Evolutionary conservation across 2,797 vertebrate genomes (phyloP), one percentile per base, ranked within the genome.

Genomic region (Sternarchorhynchus goeldii): DNA sequence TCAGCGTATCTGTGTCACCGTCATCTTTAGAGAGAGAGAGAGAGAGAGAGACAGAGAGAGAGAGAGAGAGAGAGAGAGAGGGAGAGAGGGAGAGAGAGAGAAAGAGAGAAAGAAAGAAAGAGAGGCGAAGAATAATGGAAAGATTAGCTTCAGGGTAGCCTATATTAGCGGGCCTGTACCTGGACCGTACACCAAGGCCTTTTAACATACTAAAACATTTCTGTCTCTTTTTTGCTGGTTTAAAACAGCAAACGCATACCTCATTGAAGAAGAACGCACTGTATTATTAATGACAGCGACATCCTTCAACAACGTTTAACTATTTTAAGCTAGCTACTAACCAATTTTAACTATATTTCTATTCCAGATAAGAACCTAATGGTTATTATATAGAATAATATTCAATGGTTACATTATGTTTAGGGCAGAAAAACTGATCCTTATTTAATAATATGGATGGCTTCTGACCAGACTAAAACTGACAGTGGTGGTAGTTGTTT

Each of bases 141-240:
- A 63, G 29, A 63, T 78, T 75, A 36, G 36, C 31, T 75, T n/a
- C 70, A 80, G 55, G 39, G 21, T 64, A 34, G 18, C 56, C 58
- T 16, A 72, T 55, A 31, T 57, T 39, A 57, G 34, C 16, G 5
- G 29, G 76, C 36, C 21, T 29, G 21, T 60, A 36, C 66, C 66
- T 66, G 6, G 12, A 65, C n/a, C 17, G 63, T 36, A 74, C 41
- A 57, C 65, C 56, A 2, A 45, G 58, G 50, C n/a, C 59, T 68
- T 74, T 69, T 10, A 73, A 77, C 64, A 67, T n/a, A 56, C 21
- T 3, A 14, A 55, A 25, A 29, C 39, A 50, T 63, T 31, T 17
- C 4, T 12, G 10, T 53, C 17, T 8, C 8, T 29, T 17, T 31
- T 53, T 10, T 45, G 4, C 10, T 45, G 20, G 1, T n/a, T 17